A percentile compares a stretch with the other conserved stretches of the same genome.
Evolutionary conservation across 2,888 invertebrate species (phyloP).

Genomic region (Cepaea hortensis): DNA sequence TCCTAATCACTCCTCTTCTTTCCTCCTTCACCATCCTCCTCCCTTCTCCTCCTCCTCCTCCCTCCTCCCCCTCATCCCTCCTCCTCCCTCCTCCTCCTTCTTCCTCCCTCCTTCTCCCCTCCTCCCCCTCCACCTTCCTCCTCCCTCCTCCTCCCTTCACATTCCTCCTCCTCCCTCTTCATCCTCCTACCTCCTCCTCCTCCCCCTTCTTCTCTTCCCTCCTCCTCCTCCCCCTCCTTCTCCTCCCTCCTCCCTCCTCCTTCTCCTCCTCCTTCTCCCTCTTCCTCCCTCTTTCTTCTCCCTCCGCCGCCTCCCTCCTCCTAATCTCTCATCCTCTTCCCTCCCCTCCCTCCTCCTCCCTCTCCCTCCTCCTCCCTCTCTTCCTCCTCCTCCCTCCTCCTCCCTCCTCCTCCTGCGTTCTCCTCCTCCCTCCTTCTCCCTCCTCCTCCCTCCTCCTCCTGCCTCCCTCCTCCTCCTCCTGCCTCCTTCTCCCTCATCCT

Average conservation of each 20-base stretch:
- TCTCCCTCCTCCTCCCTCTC: not conserved
- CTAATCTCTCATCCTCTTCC: not conserved
- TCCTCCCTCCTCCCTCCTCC: not conserved
- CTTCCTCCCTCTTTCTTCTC: not conserved
- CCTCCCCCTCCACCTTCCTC: not conserved
- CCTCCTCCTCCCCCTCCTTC: not conserved
- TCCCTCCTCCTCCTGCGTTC: not conserved
- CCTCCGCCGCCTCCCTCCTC: not conserved
- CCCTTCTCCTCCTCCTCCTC: no score
- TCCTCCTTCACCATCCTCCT: no score
- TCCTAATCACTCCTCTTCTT: no score
- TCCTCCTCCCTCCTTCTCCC: not conserved
- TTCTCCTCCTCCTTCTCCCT: not conserved
- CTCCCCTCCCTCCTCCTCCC: not conserved
- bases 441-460: no score
- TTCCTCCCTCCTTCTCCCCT: not conserved
- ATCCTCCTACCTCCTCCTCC: no score
- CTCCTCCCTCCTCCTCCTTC: no score
- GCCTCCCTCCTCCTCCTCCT: no score
- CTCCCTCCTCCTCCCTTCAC: not conserved
- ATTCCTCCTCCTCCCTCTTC: not conserved
- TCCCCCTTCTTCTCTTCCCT: not conserved
- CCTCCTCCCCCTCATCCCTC: no score
- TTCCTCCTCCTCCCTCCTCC: not conserved
- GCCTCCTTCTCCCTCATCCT: no score